Evolutionary conservation across 2,113 vertebrate genomes (phyloP).

Genomic region (Scomber scombrus): DNA sequence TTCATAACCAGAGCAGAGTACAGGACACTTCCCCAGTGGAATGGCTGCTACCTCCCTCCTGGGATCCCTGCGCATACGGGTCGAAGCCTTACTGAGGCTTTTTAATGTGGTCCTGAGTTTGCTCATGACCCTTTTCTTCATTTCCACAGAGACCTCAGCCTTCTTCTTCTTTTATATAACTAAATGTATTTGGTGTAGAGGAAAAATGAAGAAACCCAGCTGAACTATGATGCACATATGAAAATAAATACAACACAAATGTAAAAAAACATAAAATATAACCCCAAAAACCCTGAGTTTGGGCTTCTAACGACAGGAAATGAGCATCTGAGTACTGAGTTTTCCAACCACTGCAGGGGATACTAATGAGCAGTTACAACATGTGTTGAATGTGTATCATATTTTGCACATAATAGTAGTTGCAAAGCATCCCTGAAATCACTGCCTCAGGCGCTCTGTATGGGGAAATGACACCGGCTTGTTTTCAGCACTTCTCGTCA

Average conservation of each 20-base stretch:
- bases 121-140: conserved; percentile 34
- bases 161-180: conserved; percentile 29
- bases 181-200: not conserved
- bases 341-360: not conserved
- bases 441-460: not conserved
- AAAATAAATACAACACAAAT: too few relatives aligned
- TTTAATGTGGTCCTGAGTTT: conserved; percentile 44
- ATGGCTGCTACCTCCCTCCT: conserved; percentile 12
- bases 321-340: not conserved
- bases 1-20: conserved; percentile 39
- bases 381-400: not conserved
- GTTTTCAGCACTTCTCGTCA: conserved; percentile 31
- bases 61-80: conserved; percentile 8
- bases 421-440: conserved; percentile 35
- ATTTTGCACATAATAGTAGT: conserved; percentile 29
- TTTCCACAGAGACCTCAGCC: conserved; percentile 1
- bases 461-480: conserved; percentile 23
- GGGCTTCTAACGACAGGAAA: conserved; percentile 19
- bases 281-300: not conserved
- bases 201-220: not conserved
- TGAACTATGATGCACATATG: not conserved
- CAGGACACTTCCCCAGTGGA: conserved; percentile 37
- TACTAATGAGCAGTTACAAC: conserved; percentile 4
- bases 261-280: not conserved
- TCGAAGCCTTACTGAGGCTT: conserved; percentile 35